These are phyloP conservation scores for Eilema sororculum DNA, from an alignment of 2,888 invertebrate genomes.

Conservation along the genomic window DNA sequence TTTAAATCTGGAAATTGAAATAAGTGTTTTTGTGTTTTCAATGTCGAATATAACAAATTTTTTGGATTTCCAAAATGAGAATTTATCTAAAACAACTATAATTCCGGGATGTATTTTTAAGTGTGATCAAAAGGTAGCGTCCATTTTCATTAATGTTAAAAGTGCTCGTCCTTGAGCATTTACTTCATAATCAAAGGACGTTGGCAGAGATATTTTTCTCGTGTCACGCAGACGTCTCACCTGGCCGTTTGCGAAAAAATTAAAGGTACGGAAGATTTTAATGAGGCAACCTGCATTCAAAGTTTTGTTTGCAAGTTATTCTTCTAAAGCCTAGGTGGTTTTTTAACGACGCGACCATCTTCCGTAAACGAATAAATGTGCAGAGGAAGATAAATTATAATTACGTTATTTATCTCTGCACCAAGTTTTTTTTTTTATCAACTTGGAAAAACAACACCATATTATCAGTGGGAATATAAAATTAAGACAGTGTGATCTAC, in stretches of 20 bases:
- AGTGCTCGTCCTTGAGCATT: conserved; percentile 60
- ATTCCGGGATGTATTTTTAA: conserved; percentile 19
- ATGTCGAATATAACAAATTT: not conserved
- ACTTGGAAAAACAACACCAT: not conserved
- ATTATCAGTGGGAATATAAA: not conserved
- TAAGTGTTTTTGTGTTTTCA: not conserved
- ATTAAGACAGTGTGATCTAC: not conserved
- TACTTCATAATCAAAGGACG: conserved; percentile 68
- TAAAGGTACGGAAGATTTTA: conserved; percentile 86
- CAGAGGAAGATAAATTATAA: not conserved
- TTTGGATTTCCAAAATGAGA: not conserved
- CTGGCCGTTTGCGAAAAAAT: conserved; percentile 79
- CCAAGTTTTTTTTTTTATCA: not conserved
- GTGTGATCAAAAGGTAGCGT: conserved; percentile 30
- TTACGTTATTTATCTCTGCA: not conserved
- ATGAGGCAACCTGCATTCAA: conserved; percentile 81
- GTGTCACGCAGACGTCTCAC: conserved; percentile 44
- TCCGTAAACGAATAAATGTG: not conserved
- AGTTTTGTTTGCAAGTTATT: conserved; percentile 75
- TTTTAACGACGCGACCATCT: conserved; percentile 28
- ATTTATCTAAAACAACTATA: not conserved
- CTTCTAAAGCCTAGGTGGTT: conserved; percentile 46
- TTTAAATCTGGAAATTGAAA: conserved; percentile 60
- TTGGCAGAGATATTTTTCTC: conserved; percentile 48
- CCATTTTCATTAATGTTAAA: conserved; percentile 50